A percentile compares a stretch with the other conserved stretches of the same genome.
These are phyloP conservation scores for Merops nubicus DNA, from an alignment of 2,113 vertebrate genomes.

Conservation along the genomic window DNA sequence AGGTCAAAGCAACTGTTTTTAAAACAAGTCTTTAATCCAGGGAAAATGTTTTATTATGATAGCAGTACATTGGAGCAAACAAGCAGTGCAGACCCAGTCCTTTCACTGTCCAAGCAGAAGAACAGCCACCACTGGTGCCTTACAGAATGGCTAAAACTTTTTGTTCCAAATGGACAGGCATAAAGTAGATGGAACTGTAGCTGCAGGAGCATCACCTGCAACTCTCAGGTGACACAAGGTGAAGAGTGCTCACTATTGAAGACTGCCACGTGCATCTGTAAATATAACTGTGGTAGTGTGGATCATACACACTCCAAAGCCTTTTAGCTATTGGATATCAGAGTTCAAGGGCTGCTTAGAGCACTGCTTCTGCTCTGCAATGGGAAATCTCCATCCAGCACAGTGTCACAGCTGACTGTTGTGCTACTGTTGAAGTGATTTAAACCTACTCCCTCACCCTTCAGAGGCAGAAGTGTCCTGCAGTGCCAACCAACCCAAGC, in stretches of 20 bases:
- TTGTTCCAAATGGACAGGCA: not conserved
- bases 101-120: not conserved
- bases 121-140: not conserved
- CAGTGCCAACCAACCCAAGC: accelerated
- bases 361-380: accelerated
- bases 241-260: not conserved
- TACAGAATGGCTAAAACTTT: not conserved
- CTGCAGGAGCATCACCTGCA: not conserved
- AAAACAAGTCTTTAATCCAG: not conserved
- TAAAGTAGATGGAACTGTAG: not conserved
- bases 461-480: not conserved
- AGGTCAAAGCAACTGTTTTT: slow-evolving; percentile 15
- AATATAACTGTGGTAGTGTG: accelerated
- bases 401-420: not conserved
- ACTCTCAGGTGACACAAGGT: not conserved
- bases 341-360: not conserved
- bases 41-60: not conserved
- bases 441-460: not conserved
- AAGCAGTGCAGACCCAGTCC: not conserved
- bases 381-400: not conserved
- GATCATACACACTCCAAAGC: not conserved
- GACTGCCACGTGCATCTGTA: not conserved
- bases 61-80: not conserved
- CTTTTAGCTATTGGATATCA: not conserved
- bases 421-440: not conserved